These are phyloP conservation scores for Amblyjoppa fuscipennis DNA, from an alignment of 2,888 invertebrate species.

Conservation along the genomic window DNA sequence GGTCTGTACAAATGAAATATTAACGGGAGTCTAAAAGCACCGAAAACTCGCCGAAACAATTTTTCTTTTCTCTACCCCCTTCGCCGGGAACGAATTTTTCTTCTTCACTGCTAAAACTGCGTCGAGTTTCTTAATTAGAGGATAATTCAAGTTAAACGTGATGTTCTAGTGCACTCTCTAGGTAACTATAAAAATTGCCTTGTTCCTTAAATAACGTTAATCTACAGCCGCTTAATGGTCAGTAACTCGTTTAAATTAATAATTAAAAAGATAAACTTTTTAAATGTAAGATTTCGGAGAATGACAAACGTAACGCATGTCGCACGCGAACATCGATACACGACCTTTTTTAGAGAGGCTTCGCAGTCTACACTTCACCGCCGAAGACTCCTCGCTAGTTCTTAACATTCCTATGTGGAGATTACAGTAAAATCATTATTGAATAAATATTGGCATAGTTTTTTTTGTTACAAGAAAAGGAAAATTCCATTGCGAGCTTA, in stretches of 20 bases:
- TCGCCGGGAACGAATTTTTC: slow-evolving; percentile 3
- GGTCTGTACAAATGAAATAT: slow-evolving; percentile 54
- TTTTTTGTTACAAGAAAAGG: background rate
- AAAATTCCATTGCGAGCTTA: background rate
- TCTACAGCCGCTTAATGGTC: background rate
- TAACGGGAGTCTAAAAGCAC: slow-evolving; percentile 47
- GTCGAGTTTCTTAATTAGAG: background rate
- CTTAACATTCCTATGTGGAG: background rate
- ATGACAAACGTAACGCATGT: slow-evolving; percentile 18
- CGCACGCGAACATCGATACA: background rate
- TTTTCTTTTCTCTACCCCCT: background rate
- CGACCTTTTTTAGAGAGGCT: too few relatives aligned
- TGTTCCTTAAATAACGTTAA: slow-evolving; percentile 20
- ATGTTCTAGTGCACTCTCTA: slow-evolving; percentile 20
- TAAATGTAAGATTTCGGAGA: slow-evolving; percentile 12
- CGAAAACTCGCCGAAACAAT: slow-evolving; percentile 19
- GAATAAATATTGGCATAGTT: slow-evolving; percentile 6
- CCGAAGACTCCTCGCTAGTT: slow-evolving; percentile 1
- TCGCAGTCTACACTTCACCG: background rate
- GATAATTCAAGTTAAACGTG: background rate
- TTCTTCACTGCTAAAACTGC: background rate
- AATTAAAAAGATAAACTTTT: background rate
- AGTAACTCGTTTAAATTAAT: slow-evolving; percentile 19
- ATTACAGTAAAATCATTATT: background rate
- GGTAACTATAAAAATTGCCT: slow-evolving; percentile 16